A percentile compares a stretch with the other conserved stretches of the same genome.
Evolutionary conservation across 2,797 vertebrate genomes (phyloP).

Genomic region (Delichon dasypus): DNA sequence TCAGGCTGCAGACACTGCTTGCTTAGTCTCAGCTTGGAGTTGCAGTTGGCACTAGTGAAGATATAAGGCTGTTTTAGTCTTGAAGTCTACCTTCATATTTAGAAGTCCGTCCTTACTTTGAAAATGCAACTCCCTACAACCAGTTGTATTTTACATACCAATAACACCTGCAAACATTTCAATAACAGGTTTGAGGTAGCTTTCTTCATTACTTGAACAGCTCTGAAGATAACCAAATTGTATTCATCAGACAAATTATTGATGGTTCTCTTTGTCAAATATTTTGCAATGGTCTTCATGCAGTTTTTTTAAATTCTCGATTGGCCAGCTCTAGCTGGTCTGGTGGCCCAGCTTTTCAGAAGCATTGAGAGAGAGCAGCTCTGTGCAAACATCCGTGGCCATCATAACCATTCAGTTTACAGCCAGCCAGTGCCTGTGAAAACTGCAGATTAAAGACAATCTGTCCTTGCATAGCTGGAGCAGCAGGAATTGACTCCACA

Average conservation of each 20-base stretch:
- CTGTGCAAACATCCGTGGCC: neutral
- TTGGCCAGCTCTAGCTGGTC: neutral
- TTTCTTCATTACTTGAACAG: neutral
- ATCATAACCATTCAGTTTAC: neutral
- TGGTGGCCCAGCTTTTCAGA: neutral
- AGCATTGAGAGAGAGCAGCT: neutral
- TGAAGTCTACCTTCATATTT: neutral
- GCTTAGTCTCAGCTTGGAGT: neutral
- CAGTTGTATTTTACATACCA: neutral
- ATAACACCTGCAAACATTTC: neutral
- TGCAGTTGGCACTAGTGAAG: neutral
- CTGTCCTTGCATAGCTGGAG: constrained; percentile 23
- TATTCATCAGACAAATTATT: constrained; percentile 2
- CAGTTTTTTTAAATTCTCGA: neutral
- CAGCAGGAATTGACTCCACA: constrained; percentile 21
- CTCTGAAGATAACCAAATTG: neutral
- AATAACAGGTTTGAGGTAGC: neutral
- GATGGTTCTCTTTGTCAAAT: neutral
- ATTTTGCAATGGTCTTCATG: neutral
- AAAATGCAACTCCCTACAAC: neutral
- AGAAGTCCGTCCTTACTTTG: neutral
- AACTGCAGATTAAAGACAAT: constrained; percentile 41
- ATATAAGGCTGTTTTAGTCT: neutral
- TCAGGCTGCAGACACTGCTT: neutral
- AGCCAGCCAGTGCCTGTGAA: neutral